These are phyloP conservation scores for Carettochelys insculpta DNA, from an alignment of 2,113 vertebrate genomes.

Conservation along the genomic window DNA sequence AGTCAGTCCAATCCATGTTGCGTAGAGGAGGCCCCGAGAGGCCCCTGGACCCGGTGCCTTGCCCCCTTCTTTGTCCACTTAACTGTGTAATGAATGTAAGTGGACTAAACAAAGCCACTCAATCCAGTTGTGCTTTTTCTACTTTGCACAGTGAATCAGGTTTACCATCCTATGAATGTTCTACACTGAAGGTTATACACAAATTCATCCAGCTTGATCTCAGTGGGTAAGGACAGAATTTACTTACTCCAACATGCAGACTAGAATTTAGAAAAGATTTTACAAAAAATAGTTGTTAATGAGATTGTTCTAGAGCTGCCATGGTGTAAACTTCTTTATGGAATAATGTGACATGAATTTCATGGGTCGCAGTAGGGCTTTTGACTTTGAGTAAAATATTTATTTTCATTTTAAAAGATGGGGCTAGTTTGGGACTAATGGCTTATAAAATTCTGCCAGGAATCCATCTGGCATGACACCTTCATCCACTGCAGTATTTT, in stretches of 20 bases:
- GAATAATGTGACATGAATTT: not conserved
- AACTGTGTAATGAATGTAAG: too few relatives aligned
- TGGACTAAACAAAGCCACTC: not conserved
- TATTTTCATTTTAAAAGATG: not conserved
- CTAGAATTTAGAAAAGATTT: not conserved
- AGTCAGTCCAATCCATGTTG: too few relatives aligned
- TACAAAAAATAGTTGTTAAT: fast-evolving
- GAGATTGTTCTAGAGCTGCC: fast-evolving
- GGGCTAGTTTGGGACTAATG: not conserved
- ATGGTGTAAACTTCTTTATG: not conserved
- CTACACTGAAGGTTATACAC: fast-evolving
- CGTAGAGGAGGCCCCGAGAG: too few relatives aligned
- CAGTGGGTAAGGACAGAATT: fast-evolving
- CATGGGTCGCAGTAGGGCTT: not conserved
- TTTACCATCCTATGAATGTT: not conserved
- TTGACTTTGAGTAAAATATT: not conserved
- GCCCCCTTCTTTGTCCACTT: too few relatives aligned
- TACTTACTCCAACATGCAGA: not conserved
- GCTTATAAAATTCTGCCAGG: not conserved
- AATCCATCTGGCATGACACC: fast-evolving
- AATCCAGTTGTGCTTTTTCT: not conserved
- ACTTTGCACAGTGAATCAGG: not conserved
- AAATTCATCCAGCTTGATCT: not conserved
- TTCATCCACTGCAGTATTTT: not conserved
- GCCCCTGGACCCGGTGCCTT: too few relatives aligned